Percentiles rank a stretch among this genome's conserved stretches.
Evolutionary conservation across 1,140 invertebrate genomes (phyloP).

Genomic region (Pseudomyrmex dendroicus): DNA sequence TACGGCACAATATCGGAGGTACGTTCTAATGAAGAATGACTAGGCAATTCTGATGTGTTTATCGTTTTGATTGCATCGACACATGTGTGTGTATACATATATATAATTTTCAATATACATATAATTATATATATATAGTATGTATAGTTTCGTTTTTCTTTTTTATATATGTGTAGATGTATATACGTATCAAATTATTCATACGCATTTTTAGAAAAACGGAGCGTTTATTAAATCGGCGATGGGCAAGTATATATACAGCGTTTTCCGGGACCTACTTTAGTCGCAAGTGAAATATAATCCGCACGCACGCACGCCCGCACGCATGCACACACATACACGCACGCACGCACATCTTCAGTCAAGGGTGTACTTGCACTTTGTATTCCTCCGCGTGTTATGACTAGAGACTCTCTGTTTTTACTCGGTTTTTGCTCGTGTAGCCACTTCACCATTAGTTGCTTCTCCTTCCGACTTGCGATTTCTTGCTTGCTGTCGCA

Average conservation of each 20-base stretch:
- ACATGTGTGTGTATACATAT: background rate
- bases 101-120: background rate
- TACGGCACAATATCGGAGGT: conserved; percentile 45
- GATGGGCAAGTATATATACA: conserved; percentile 12
- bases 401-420: conserved; percentile 61
- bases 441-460: conserved; percentile 37
- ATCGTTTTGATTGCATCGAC: conserved; percentile 35
- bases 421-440: conserved; percentile 63
- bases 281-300: conserved; percentile 40
- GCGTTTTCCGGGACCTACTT: conserved; percentile 7
- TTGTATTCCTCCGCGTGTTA: background rate
- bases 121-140: too few species aligned
- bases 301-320: background rate
- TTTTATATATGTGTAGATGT: background rate
- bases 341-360: too few species aligned
- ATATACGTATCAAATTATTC: background rate
- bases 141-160: background rate
- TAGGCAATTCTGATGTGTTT: conserved; percentile 52
- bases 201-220: conserved; percentile 28
- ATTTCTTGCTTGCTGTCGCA: conserved; percentile 86
- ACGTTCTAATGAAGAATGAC: conserved; percentile 49
- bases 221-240: conserved; percentile 3
- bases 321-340: too few species aligned
- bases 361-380: background rate
- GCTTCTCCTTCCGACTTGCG: conserved; percentile 66